Base-by-base conservation (phyloP, 30 jellyfish, hydroid and myxozoan species). In the Aurelia aurita complex sp. Pacific region DNA sequence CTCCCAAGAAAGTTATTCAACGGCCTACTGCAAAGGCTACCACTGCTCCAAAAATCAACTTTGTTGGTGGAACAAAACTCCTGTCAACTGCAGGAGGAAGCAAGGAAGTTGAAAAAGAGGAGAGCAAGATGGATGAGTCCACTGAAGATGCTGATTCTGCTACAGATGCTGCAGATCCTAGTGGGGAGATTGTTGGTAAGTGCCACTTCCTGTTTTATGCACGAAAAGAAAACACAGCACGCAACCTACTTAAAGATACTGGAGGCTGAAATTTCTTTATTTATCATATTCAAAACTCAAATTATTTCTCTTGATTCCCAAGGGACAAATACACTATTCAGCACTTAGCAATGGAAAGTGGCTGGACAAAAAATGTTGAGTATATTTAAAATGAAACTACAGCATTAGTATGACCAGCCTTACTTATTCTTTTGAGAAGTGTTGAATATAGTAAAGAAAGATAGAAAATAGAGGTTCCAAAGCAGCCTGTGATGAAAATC, bases 51-150 rank as follows among this genome's bases (percentile, higher is more conserved):
- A 92, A 92, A 64, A 79, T 92, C 2, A 92, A 82, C 54, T 92
- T 92, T 92, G 97, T 92, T 69, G 98, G 97, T n/a, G 98, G 98
- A 29, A 92, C 96, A 18, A 87, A 88, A 50, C 89, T 92, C 12
- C 2, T 69, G 12, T 55, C 91, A 67, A 87, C 98, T 3, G 94
- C 91, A 1, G 16, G 73, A 7, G 96, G 88, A 33, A 19, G 74
- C 50, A 67, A 79, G 55, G 91, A 88, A 13, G 93, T 64, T 42
- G 97, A 69, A 34, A 81, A 61, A 15, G 50, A 36, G 53, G 87
- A 54, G 35, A 64, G 70, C 8, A 52, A 68, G 36, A n/a, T 79
- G 52, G 96, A 78, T 43, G 89, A 38, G 16, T 23, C 79, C 34
- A 70, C 19, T 50, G 79, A 74, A 73, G 88, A 54, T 13, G 83